Conservation (phyloP, 1,140 invertebrate genomes). For the Zaprionus gabonicus region DNA sequence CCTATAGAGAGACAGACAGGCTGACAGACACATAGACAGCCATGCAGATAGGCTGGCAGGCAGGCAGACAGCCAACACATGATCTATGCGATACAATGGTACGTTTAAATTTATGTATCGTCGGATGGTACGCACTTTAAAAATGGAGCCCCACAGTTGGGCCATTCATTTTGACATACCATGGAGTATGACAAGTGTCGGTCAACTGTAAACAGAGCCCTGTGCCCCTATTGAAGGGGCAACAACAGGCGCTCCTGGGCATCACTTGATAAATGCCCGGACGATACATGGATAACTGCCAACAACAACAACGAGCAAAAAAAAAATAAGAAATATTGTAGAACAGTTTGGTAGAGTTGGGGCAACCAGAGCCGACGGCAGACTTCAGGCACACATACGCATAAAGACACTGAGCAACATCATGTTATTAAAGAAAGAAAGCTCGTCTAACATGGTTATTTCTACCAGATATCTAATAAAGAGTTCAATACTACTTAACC, state of each 20-base stretch:
- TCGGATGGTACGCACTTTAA: conserved; percentile 39
- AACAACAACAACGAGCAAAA: conserved; percentile 4
- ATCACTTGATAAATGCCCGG: conserved; percentile 48
- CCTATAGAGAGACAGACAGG: background rate
- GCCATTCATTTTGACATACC: conserved; percentile 49
- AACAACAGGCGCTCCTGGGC: conserved; percentile 24
- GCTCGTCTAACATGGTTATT: no score
- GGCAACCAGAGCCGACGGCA: no score
- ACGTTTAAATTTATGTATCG: conserved; percentile 57
- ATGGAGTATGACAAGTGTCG: conserved; percentile 61
- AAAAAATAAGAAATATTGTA: background rate
- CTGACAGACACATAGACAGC: conserved; percentile 27
- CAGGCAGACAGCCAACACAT: conserved; percentile 29
- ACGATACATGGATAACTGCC: conserved; percentile 24
- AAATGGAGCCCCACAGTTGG: conserved; percentile 23
- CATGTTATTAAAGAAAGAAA: no score
- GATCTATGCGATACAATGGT: conserved; percentile 55
- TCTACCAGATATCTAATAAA: no score
- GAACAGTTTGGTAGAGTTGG: background rate
- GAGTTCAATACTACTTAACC: background rate
- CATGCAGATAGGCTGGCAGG: background rate
- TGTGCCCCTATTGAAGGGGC: background rate
- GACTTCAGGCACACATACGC: no score
- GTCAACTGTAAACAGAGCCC: conserved; percentile 58
- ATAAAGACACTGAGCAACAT: no score